Evolutionary conservation across 2,888 invertebrate genomes (phyloP).

Genomic region (Xestia c-nigrum): DNA sequence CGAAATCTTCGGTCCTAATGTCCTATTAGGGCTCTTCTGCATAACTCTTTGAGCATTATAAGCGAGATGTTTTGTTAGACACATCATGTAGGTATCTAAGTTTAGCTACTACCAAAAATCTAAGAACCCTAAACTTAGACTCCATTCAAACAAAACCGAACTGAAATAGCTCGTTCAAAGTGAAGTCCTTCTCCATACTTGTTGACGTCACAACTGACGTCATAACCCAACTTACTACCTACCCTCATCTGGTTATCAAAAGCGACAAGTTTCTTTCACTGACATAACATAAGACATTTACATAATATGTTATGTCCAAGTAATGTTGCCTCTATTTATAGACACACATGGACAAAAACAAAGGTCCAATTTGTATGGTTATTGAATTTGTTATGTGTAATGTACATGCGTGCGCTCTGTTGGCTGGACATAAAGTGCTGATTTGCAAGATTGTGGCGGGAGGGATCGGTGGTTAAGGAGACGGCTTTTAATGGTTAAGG

Average conservation of each 20-base stretch:
- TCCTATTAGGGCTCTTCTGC: not conserved
- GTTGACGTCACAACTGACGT: constrained; percentile 42
- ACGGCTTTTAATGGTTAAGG: not conserved
- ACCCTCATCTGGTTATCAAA: constrained; percentile 52
- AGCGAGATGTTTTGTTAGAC: not conserved
- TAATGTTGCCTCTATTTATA: constrained; percentile 24
- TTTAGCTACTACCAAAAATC: not conserved
- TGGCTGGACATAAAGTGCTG: not conserved
- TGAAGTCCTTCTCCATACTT: not conserved
- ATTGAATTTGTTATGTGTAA: constrained; percentile 34
- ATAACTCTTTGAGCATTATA: not conserved
- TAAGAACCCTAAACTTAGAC: constrained; percentile 3
- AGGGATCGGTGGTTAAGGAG: not conserved
- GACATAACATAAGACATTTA: constrained; percentile 31
- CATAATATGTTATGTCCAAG: constrained; percentile 44
- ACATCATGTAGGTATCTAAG: not conserved
- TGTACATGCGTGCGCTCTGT: not conserved
- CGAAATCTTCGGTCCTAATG: not conserved
- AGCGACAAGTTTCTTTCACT: constrained; percentile 21
- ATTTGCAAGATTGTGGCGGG: not conserved
- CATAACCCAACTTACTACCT: constrained; percentile 10
- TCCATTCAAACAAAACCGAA: not conserved
- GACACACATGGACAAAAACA: constrained; percentile 26
- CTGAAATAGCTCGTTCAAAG: constrained; percentile 12
- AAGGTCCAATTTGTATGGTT: constrained; percentile 38